phyloP scores from a whole-genome alignment of 2,797 vertebrate genomes.

The Acanthis flammea region DNA sequence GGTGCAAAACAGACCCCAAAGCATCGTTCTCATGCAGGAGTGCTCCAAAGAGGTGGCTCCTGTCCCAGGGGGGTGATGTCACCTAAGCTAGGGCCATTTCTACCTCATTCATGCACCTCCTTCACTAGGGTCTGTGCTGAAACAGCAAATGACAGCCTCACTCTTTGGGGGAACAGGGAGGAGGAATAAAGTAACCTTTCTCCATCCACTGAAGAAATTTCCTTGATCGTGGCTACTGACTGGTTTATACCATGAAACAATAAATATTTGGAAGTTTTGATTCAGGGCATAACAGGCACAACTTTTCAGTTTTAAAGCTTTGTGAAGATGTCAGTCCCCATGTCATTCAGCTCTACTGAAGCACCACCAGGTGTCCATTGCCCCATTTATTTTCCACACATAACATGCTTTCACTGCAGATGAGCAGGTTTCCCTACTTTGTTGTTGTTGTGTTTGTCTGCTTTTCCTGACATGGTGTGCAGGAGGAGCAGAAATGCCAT shows the following conservation, averaged over 20 bases:
- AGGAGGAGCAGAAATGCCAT: not conserved
- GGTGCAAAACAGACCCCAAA: not conserved
- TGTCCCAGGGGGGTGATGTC: accelerated
- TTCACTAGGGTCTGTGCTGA: not conserved
- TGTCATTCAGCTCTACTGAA: not conserved
- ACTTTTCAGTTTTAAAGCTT: not conserved
- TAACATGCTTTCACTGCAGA: not conserved
- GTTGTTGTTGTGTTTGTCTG: not conserved
- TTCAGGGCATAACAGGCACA: not conserved
- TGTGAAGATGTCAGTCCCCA: not conserved
- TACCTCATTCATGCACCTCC: accelerated
- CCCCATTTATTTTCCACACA: not conserved
- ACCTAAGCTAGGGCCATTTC: not conserved
- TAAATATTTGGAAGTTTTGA: not conserved
- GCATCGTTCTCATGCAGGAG: accelerated
- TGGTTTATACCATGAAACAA: not conserved
- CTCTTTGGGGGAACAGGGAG: accelerated
- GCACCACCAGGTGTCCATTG: not conserved
- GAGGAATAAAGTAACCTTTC: not conserved
- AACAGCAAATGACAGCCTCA: not conserved
- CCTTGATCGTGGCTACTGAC: not conserved
- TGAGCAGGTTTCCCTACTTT: not conserved
- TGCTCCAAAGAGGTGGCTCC: accelerated
- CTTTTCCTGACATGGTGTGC: not conserved
- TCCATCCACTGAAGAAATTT: not conserved